Percentiles rank a stretch among this genome's conserved stretches.
phyloP scores from a whole-genome alignment of 2,797 vertebrate species.

The Chlorospingus flavigularis region DNA sequence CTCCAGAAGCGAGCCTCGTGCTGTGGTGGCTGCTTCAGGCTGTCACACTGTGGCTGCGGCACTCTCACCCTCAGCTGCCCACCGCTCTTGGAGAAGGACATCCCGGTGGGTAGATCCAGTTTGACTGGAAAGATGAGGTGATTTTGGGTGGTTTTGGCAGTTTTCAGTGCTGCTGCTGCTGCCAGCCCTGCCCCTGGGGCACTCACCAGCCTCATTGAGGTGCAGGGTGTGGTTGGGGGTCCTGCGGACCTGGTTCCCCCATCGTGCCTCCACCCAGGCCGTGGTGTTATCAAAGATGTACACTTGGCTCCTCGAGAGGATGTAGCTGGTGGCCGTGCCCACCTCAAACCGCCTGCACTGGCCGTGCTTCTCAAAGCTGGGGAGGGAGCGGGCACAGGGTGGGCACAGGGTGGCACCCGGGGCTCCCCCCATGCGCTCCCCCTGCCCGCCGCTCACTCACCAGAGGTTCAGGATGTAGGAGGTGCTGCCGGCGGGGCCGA shows the following conservation, averaged over 20 bases:
- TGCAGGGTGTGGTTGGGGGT: slow-evolving; percentile 30
- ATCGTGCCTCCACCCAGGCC: slow-evolving; percentile 65
- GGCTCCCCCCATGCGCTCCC: neutral
- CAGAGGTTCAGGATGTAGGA: slow-evolving; percentile 57
- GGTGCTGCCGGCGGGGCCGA: neutral
- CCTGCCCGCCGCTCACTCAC: slow-evolving; percentile 41
- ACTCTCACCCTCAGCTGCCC: neutral
- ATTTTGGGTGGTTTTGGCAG: fast-evolving
- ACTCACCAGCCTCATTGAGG: slow-evolving; percentile 47
- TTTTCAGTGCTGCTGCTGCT: fast-evolving
- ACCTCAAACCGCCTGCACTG: fast-evolving
- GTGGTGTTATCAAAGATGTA: neutral
- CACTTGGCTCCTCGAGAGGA: neutral
- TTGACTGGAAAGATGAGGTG: slow-evolving; percentile 41
- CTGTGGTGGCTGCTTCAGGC: fast-evolving
- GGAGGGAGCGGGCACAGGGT: fast-evolving
- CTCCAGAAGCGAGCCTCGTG: slow-evolving; percentile 6
- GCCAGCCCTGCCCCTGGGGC: fast-evolving
- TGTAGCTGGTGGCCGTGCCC: fast-evolving
- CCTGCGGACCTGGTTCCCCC: neutral
- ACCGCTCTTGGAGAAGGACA: fast-evolving
- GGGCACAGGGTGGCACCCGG: fast-evolving
- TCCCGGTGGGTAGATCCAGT: fast-evolving
- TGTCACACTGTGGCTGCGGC: neutral
- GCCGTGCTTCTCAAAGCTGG: fast-evolving